phyloP scores from a whole-genome alignment of 2,113 vertebrate species.

The Gopherus flavomarginatus region DNA sequence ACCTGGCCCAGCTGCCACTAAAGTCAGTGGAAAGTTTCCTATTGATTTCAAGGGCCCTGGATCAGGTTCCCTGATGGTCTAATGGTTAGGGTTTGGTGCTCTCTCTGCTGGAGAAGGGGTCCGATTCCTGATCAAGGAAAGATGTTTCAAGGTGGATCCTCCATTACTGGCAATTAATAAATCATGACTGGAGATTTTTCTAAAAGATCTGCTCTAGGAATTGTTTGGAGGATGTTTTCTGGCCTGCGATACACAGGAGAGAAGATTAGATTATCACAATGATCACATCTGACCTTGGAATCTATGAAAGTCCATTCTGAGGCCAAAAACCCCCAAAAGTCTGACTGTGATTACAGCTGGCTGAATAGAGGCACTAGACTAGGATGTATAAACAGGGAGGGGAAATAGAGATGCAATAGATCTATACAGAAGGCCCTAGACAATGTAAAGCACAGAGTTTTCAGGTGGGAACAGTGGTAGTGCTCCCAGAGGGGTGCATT shows the following conservation, averaged over 20 bases:
- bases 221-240: no score
- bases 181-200: neutral
- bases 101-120: neutral
- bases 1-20: accelerated
- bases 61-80: neutral
- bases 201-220: neutral
- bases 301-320: accelerated
- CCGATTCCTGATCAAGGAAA: neutral
- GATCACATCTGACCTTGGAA: neutral
- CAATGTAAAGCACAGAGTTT: neutral
- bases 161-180: neutral
- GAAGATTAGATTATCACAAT: no score
- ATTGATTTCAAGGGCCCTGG: accelerated
- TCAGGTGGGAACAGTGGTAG: neutral
- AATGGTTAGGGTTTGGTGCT: neutral
- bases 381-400: neutral
- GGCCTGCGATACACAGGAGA: no score
- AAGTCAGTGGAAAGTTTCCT: neutral
- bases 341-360: no score
- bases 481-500: neutral
- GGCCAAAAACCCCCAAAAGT: neutral
- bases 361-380: neutral
- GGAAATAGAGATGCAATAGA: no score
- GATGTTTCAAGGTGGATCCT: neutral
- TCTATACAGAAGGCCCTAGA: neutral